phyloP scores from a whole-genome alignment of 1,140 invertebrate species.

The Trigoniulus corallinus region DNA sequence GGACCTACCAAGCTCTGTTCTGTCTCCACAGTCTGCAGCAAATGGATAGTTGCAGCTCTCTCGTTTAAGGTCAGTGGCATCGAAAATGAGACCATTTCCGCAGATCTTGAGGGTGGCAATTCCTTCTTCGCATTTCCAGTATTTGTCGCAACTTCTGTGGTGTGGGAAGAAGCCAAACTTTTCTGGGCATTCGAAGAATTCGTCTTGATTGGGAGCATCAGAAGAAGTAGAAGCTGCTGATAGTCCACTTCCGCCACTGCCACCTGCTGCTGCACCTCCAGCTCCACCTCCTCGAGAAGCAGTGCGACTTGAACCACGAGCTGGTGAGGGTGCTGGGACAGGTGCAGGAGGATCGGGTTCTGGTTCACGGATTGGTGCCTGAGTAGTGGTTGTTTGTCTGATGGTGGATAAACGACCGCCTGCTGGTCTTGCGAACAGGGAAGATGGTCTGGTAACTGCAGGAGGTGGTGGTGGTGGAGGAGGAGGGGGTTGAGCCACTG shows the following conservation, averaged over 20 bases:
- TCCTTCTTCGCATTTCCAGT: conserved; percentile 86
- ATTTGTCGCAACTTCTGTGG: conserved; percentile 73
- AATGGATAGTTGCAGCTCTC: conserved; percentile 92
- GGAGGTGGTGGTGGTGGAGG: neutral
- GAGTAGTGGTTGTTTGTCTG: neutral
- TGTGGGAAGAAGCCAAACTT: conserved; percentile 87
- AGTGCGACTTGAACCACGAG: neutral
- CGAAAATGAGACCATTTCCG: conserved; percentile 84
- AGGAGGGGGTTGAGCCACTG: neutral
- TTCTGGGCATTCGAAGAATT: conserved; percentile 80
- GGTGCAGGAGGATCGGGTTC: neutral
- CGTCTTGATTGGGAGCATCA: conserved; percentile 31
- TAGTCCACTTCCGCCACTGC: conserved; percentile 9
- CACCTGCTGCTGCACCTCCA: conserved; percentile 3
- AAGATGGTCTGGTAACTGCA: neutral
- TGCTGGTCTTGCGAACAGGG: neutral
- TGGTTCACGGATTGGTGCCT: neutral
- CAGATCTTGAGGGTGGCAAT: conserved; percentile 76
- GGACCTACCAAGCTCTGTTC: conserved; percentile 22
- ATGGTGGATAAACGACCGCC: neutral
- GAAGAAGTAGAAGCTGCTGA: conserved; percentile 10
- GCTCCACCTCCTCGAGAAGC: conserved; percentile 10
- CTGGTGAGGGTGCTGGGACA: neutral
- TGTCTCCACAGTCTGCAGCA: conserved; percentile 84
- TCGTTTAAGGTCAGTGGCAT: conserved; percentile 68